These are phyloP conservation scores for Hylaeus volcanicus DNA, from an alignment of 1,140 invertebrate genomes.

Conservation along the genomic window DNA sequence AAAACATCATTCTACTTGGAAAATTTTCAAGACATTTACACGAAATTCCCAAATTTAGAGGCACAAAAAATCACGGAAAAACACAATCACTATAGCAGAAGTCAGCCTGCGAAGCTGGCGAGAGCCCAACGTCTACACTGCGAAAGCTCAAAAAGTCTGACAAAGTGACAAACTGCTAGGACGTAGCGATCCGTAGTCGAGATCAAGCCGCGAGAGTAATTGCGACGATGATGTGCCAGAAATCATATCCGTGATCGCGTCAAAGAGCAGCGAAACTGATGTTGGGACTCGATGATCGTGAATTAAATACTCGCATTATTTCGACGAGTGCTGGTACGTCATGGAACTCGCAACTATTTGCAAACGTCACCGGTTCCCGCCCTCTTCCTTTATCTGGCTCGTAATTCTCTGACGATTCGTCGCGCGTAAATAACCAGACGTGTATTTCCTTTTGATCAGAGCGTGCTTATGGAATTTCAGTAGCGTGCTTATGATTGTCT, in stretches of 20 bases:
- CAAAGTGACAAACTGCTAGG: neutral
- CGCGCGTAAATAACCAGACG: neutral
- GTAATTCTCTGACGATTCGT: slow-evolving; percentile 3
- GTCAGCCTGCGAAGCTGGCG: neutral
- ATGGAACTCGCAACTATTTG: neutral
- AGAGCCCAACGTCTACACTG: neutral
- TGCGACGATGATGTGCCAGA: neutral
- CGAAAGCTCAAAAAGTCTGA: neutral
- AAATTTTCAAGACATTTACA: neutral
- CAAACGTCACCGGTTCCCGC: too few species aligned
- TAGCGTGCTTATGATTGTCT: too few species aligned
- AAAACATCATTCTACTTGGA: too few species aligned
- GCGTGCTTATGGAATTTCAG: neutral
- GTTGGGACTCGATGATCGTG: neutral
- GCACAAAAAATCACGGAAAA: too few species aligned
- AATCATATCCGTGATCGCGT: neutral
- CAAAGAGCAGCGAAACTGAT: neutral
- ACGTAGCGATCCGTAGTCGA: neutral
- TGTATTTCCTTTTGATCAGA: neutral
- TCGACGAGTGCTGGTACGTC: neutral
- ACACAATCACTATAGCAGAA: too few species aligned
- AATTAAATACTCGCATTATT: slow-evolving; percentile 11
- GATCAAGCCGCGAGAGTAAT: neutral
- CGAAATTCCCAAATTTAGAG: too few species aligned
- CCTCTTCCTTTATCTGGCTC: neutral